These are phyloP conservation scores for Alitta virens DNA, from an alignment of 2,888 invertebrate genomes.

Conservation along the genomic window DNA sequence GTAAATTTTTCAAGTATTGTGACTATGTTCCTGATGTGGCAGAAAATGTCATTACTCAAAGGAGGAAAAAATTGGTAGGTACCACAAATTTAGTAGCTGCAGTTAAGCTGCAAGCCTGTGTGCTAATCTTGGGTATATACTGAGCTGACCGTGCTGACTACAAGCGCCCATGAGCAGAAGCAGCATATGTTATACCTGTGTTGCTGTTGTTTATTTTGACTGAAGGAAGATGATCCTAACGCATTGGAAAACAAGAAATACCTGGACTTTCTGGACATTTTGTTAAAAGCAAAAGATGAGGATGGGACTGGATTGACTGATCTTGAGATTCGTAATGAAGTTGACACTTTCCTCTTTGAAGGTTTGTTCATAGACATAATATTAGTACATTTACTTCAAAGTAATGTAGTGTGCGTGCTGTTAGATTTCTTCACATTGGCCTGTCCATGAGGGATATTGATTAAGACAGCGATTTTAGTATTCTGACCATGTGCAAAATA, in stretches of 20 bases:
- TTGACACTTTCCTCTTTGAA: slow-evolving; percentile 36
- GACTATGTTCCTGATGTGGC: slow-evolving; percentile 21
- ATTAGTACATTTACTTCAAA: too few relatives aligned
- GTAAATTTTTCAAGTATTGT: slow-evolving; percentile 17
- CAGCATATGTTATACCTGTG: too few relatives aligned
- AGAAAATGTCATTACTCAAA: slow-evolving; percentile 19
- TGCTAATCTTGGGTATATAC: too few relatives aligned
- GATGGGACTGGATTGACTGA: slow-evolving; percentile 38
- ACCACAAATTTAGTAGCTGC: too few relatives aligned
- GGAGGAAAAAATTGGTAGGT: slow-evolving; percentile 15
- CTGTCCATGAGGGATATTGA: too few relatives aligned
- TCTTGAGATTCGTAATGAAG: slow-evolving; percentile 42
- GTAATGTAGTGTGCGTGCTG: too few relatives aligned
- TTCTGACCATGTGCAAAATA: too few relatives aligned
- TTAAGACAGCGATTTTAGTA: too few relatives aligned
- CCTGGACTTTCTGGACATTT: slow-evolving; percentile 27
- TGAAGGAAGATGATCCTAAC: not conserved
- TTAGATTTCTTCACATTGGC: too few relatives aligned
- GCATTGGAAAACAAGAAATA: slow-evolving; percentile 3
- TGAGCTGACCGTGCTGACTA: too few relatives aligned
- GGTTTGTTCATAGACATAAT: slow-evolving; percentile 23
- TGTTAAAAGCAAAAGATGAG: slow-evolving; percentile 29
- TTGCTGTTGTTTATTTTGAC: not conserved
- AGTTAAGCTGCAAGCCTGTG: too few relatives aligned
- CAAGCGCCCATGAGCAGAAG: too few relatives aligned